These are phyloP conservation scores for Leptarthrus brevirostris DNA, from an alignment of 2,888 invertebrate genomes.

Conservation along the genomic window DNA sequence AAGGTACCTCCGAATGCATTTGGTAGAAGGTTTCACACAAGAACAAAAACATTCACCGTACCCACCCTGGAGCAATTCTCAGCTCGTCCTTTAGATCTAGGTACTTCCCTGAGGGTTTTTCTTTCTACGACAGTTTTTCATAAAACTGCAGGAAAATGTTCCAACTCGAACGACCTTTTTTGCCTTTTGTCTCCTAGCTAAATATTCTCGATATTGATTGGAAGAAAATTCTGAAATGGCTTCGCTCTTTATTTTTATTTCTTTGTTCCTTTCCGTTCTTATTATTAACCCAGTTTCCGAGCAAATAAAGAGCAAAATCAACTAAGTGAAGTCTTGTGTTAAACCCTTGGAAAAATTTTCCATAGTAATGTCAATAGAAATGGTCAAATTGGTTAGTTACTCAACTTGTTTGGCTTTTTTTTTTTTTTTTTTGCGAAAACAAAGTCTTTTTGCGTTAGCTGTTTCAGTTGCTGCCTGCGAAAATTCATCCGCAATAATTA, in stretches of 20 bases:
- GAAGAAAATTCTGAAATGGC: slow-evolving; percentile 11
- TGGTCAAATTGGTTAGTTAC: neutral
- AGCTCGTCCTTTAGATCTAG: slow-evolving; percentile 4
- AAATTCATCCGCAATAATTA: no score
- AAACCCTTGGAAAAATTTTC: slow-evolving; percentile 1
- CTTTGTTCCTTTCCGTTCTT: neutral
- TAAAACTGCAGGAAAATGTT: slow-evolving; percentile 31
- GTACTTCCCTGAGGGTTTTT: slow-evolving; percentile 10
- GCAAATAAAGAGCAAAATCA: slow-evolving; percentile 3
- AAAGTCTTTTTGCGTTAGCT: no score
- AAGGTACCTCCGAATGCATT: neutral
- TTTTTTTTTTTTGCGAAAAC: no score
- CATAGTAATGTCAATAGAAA: neutral
- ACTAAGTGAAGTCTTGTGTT: slow-evolving; percentile 22
- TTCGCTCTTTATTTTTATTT: slow-evolving; percentile 20
- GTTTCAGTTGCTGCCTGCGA: no score
- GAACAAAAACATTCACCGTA: slow-evolving; percentile 14
- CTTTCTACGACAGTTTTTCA: slow-evolving; percentile 32
- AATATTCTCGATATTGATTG: slow-evolving; percentile 29
- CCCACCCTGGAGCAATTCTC: neutral
- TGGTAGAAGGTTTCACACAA: slow-evolving; percentile 6
- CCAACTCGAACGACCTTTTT: slow-evolving; percentile 28
- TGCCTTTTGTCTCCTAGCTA: slow-evolving; percentile 20
- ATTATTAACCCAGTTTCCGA: slow-evolving; percentile 35
- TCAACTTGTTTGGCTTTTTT: no score